phyloP scores from a whole-genome alignment of 2,888 invertebrate genomes.

The Microplitis manilae region DNA sequence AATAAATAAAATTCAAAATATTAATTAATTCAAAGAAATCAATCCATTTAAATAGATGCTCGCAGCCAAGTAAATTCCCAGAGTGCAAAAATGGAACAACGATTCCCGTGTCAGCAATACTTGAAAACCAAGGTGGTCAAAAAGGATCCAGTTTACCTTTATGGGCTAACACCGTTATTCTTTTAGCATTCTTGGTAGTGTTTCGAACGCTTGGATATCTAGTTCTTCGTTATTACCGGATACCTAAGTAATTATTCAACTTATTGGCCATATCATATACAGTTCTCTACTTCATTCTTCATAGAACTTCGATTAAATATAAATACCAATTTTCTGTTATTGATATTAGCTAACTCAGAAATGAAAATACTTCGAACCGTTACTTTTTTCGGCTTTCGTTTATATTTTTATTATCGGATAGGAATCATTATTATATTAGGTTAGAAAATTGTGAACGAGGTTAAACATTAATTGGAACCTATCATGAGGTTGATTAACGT shows the following conservation, averaged over 20 bases:
- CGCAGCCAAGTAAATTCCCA: conserved; percentile 78
- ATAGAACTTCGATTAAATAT: conserved; percentile 24
- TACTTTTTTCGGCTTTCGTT: too few relatives aligned
- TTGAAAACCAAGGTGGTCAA: conserved; percentile 78
- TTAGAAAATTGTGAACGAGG: too few relatives aligned
- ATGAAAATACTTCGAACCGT: too few relatives aligned
- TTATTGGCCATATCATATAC: conserved; percentile 50
- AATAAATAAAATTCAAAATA: background rate
- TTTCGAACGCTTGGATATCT: conserved; percentile 83
- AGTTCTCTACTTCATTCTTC: conserved; percentile 56
- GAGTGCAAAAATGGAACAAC: conserved; percentile 76
- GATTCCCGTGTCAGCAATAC: conserved; percentile 79
- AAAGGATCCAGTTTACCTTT: conserved; percentile 74
- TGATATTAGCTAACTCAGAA: too few relatives aligned
- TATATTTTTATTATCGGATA: too few relatives aligned
- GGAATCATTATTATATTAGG: too few relatives aligned
- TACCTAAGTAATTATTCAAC: conserved; percentile 75
- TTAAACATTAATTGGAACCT: too few relatives aligned
- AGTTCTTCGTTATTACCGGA: conserved; percentile 80
- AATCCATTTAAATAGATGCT: conserved; percentile 75
- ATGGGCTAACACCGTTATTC: conserved; percentile 82
- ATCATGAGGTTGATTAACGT: too few relatives aligned
- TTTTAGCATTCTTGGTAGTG: conserved; percentile 80
- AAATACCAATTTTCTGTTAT: too few relatives aligned
- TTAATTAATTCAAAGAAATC: conserved; percentile 10